Evolutionary conservation across 2,888 invertebrate genomes (phyloP).

Genomic region (Dasypolia templi): DNA sequence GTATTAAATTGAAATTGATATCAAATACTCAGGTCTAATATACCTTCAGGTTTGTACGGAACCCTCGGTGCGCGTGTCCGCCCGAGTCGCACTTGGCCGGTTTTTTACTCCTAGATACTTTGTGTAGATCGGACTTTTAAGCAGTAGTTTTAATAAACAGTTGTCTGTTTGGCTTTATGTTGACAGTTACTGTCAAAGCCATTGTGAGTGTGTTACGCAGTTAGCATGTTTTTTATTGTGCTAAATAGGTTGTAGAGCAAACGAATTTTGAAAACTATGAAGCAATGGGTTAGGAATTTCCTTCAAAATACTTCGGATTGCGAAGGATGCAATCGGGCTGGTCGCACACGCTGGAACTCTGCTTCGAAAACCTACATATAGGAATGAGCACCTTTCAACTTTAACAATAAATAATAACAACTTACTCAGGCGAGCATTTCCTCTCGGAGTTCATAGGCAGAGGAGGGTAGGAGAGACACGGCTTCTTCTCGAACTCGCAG

Average conservation of each 20-base stretch:
- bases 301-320: neutral
- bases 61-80: too few relatives aligned
- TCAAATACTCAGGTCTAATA: too few relatives aligned
- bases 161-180: too few relatives aligned
- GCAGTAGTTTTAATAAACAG: too few relatives aligned
- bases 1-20: too few relatives aligned
- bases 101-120: neutral
- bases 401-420: neutral
- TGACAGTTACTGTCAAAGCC: too few relatives aligned
- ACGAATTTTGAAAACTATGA: neutral
- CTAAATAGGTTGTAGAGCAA: neutral
- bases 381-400: neutral
- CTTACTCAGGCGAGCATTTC: constrained; percentile 92
- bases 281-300: neutral
- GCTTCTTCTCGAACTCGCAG: constrained; percentile 94
- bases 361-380: neutral
- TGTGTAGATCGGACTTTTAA: neutral
- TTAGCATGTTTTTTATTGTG: too few relatives aligned
- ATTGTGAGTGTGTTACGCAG: too few relatives aligned
- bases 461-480: constrained; percentile 92
- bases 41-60: too few relatives aligned
- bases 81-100: too few relatives aligned
- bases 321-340: neutral
- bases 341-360: neutral
- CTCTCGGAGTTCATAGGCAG: constrained; percentile 92